Base-by-base conservation (phyloP, 2,113 vertebrate genomes). In the Cariama cristata region DNA sequence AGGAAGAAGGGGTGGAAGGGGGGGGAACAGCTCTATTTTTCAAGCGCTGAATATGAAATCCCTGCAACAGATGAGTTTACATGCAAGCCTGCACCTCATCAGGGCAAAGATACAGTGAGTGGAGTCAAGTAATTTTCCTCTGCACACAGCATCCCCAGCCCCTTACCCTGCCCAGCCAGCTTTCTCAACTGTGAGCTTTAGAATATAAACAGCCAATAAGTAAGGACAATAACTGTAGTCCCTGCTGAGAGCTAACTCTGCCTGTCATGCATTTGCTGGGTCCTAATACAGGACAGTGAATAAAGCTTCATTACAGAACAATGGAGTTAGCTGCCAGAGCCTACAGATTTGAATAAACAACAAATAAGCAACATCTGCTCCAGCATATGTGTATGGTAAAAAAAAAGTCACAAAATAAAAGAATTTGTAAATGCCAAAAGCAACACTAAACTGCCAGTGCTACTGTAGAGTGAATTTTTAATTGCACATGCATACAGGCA, bases 391-490 rank as follows among this genome's bases (percentile, higher is more conserved):
- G 98, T 98, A 98, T 98, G 98, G 98, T 98, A 98, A 98, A 98
- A 98, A 98, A 98, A 98, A 98, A 98, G 97, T 97, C 98, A 98
- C 98, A 98, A 99, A 98, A 99, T 99, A 98, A 99, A 98, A 98
- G 98, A 98, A 99, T 98, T 98, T 98, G 98, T 98, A 98, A 99
- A 99, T 99, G 98, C 98, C 98, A 99, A 99, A 98, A 98, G 98
- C 98, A 99, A 98, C 98, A 98, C 98, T 98, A 98, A 98, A 98
- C 98, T 98, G 98, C 98, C 98, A 98, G 97, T 98, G 98, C 97
- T 98, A 98, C 98, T 98, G 98, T 98, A 98, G 98, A 98, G 98
- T 98, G 98, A 98, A 98, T 98, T 98, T 99, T 98, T 99, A 99
- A 99, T 99, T 98, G 98, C 98, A 98, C 98, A 98, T 97, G 98